Evolutionary conservation across 2,113 vertebrate genomes (phyloP).

Genomic region (Sylvia atricapilla): DNA sequence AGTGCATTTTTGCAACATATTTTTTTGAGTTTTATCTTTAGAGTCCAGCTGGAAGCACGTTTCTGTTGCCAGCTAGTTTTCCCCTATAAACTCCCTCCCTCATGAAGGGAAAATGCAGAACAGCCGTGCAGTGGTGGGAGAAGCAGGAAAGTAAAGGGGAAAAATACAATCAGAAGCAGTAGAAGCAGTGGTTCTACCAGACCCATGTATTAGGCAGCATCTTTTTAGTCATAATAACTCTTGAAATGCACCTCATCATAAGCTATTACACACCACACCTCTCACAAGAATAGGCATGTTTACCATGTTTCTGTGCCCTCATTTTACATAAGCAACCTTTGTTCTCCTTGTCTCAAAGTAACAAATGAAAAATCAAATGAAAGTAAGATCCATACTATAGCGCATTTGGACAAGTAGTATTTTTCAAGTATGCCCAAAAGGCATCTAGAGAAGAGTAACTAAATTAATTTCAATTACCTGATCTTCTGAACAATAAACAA

Average conservation of each 20-base stretch:
- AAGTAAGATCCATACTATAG: neutral
- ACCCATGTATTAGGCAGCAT: neutral
- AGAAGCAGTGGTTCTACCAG: neutral
- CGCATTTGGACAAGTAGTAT: neutral
- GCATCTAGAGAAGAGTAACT: neutral
- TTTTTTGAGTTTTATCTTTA: neutral
- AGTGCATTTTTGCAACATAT: neutral
- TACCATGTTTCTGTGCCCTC: neutral
- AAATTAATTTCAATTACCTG: neutral
- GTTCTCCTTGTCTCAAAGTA: neutral
- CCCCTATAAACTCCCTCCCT: neutral
- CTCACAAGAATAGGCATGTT: constrained; percentile 14
- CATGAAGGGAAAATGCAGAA: neutral
- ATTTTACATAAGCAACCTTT: constrained; percentile 1
- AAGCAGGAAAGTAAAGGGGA: neutral
- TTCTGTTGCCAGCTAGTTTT: neutral
- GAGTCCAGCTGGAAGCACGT: neutral
- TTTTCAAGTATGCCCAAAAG: neutral
- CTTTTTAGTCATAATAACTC: neutral
- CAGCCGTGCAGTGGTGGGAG: neutral
- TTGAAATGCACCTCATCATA: neutral
- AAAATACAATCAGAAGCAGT: neutral
- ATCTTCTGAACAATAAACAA: neutral
- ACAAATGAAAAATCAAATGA: neutral
- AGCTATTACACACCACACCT: neutral